phyloP scores from a whole-genome alignment of 2,113 vertebrate genomes.

The Genyomyrus donnyi region DNA sequence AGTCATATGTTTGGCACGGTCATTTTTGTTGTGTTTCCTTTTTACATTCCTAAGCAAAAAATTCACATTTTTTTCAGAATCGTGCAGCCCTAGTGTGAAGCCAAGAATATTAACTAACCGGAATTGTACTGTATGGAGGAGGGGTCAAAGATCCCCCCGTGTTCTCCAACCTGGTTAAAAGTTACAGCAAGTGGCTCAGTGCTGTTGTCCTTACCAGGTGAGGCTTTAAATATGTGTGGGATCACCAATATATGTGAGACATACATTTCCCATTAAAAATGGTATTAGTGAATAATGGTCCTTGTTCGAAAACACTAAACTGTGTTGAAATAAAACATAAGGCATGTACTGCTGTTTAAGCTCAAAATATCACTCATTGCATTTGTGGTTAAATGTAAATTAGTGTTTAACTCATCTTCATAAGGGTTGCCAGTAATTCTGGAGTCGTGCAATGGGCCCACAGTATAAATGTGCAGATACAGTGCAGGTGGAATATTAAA shows the following conservation, averaged over 20 bases:
- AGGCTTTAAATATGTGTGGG: background rate
- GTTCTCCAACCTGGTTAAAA: background rate
- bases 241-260: background rate
- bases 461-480: background rate
- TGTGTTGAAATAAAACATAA: background rate
- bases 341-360: background rate
- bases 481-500: background rate
- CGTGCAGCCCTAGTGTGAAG: background rate
- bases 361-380: background rate
- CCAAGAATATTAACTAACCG: background rate
- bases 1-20: too few relatives aligned
- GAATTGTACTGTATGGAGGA: background rate
- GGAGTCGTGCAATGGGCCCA: background rate
- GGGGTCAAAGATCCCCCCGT: background rate
- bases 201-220: background rate
- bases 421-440: background rate
- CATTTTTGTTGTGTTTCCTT: too few relatives aligned
- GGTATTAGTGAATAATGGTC: background rate
- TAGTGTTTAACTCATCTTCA: background rate
- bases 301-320: background rate
- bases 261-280: background rate
- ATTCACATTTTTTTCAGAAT: too few relatives aligned
- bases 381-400: background rate
- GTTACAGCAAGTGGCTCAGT: background rate
- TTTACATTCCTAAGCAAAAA: too few relatives aligned